Evolutionary conservation across 2,888 invertebrate species (phyloP), one percentile per base, ranked within the genome.

Genomic region (Hemithea aestivaria): DNA sequence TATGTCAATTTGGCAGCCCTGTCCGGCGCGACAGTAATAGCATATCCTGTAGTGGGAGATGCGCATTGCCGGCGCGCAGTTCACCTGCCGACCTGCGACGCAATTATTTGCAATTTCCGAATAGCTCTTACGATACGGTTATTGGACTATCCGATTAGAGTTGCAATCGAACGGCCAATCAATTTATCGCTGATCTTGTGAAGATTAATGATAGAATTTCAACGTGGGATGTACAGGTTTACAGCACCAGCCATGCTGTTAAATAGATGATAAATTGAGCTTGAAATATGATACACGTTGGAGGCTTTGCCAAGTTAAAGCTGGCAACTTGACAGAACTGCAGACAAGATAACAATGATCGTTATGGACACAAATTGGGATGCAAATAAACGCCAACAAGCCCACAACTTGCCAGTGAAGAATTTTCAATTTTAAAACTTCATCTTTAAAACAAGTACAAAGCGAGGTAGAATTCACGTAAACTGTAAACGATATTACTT

Each of bases 21-120:
- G 56, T 5, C 3, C 16, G n/a, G n/a, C 60, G 47, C 45, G 44
- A 16, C 51, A 46, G 63, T 71, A 66, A 74, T 75, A 73, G 65
- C 64, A 68, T 66, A 59, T 51, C 56, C 60, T 58, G 66, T 63
- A 62, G 48, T 50, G 51, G 45, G 51, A 51, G 16, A 16, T 16
- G 16, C 16, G 16, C 2, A 5, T 4, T 4, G 48, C 55, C 54
- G 52, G 57, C 55, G 56, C 55, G 51, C 51, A 50, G 45, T 37
- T 47, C 50, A 53, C 53, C 56, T 54, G 52, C 41, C 45, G 48
- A 53, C 57, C 58, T 51, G 56, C 64, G 62, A 63, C 53, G 71
- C 75, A 80, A 77, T 81, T 76, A 81, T 72, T 46, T 66, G 71
- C 74, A 74, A 83, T 83, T 80, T 84, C 83, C 84, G 75, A 73